Conservation (phyloP, 2,113 vertebrate species). For the Carollia perspicillata region DNA sequence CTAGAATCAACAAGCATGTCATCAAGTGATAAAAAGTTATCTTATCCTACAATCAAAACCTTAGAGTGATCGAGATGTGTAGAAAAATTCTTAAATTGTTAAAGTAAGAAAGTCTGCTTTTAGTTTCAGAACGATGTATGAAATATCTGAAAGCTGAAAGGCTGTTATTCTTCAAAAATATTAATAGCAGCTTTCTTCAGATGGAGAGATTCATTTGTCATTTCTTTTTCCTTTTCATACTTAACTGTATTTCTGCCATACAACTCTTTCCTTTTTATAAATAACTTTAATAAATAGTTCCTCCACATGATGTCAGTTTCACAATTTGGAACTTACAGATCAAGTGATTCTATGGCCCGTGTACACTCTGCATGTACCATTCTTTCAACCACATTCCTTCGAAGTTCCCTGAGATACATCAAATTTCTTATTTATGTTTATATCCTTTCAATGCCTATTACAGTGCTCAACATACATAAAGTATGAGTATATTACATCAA, state of each 20-base stretch:
- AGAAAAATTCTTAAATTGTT: background rate
- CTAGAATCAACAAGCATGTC: too few species aligned
- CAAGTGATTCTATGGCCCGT: background rate
- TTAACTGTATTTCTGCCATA: background rate
- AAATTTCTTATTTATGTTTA: background rate
- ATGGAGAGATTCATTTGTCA: background rate
- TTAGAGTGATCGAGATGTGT: background rate
- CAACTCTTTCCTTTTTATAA: background rate
- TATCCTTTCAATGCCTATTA: background rate
- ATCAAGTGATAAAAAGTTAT: background rate
- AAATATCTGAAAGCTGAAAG: background rate
- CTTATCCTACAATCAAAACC: background rate
- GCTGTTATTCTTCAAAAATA: background rate
- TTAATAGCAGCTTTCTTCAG: background rate
- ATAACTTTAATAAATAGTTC: background rate
- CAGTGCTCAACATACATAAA: background rate
- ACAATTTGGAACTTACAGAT: background rate
- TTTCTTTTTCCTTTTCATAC: background rate
- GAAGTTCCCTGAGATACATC: background rate
- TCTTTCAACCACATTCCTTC: background rate
- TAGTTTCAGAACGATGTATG: conserved; percentile 12
- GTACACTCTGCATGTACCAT: background rate
- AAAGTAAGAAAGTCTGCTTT: background rate
- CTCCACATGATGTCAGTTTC: background rate
- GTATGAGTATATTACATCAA: background rate